phyloP scores from a whole-genome alignment of 2,113 vertebrate genomes.

The Cyrtonyx montezumae region DNA sequence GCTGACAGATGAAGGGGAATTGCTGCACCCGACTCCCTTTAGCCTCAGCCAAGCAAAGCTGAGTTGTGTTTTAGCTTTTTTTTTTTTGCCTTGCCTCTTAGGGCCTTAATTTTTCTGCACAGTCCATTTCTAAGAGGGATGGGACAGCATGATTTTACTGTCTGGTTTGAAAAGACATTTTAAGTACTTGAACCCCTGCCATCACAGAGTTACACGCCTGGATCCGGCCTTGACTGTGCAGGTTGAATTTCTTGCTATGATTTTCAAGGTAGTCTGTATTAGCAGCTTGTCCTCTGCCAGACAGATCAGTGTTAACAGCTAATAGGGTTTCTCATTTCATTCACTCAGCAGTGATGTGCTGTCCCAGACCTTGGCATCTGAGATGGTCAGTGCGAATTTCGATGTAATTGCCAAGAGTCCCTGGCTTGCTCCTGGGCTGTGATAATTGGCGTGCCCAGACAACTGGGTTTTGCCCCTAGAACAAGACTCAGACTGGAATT shows the following conservation, averaged over 20 bases:
- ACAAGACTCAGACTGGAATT: background rate
- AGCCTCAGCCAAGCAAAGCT: background rate
- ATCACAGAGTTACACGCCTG: background rate
- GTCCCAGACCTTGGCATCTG: background rate
- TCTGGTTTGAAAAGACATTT: constrained; percentile 41
- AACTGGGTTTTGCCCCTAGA: background rate
- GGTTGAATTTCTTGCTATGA: constrained; percentile 45
- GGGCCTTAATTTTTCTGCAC: background rate
- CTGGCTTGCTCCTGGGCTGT: background rate
- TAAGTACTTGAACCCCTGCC: constrained; percentile 51
- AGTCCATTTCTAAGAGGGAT: constrained; percentile 28
- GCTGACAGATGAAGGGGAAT: background rate
- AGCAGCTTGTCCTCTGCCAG: constrained; percentile 28
- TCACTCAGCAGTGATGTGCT: background rate
- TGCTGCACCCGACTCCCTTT: background rate
- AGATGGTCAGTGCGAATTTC: background rate
- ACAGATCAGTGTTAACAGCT: background rate
- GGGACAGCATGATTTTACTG: background rate
- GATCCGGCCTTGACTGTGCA: constrained; percentile 32
- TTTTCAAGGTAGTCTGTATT: constrained; percentile 30
- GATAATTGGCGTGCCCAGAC: background rate
- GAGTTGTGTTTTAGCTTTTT: background rate
- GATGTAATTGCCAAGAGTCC: background rate
- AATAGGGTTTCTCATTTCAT: constrained; percentile 33
- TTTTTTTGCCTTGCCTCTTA: background rate